A percentile compares a stretch with the other conserved stretches of the same genome.
Evolutionary conservation across 2,888 invertebrate genomes (phyloP).

Genomic region (Oxycera nigricornis): DNA sequence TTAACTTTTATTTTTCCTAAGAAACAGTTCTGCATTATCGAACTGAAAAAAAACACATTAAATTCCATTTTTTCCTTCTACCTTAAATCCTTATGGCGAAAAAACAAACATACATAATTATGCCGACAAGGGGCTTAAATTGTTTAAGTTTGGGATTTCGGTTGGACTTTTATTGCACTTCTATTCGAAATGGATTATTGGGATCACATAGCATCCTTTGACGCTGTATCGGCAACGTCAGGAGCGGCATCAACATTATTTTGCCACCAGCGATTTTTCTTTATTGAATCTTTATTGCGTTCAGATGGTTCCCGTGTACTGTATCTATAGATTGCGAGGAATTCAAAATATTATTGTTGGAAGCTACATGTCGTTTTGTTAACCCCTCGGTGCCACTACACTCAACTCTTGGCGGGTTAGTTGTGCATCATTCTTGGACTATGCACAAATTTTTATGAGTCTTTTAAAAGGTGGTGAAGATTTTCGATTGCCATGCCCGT

Average conservation of each 20-base stretch:
- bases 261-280: conserved; percentile 4
- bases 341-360: conserved; percentile 12
- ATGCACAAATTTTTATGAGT: conserved; percentile 15
- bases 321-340: background rate
- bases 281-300: background rate
- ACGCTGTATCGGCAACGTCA: background rate
- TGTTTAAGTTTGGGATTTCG: conserved; percentile 19
- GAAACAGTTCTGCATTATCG: background rate
- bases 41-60: background rate
- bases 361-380: background rate
- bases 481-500: background rate
- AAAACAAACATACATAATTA: conserved; percentile 4
- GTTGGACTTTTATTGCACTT: conserved; percentile 11
- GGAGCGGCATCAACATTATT: background rate
- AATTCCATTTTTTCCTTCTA: background rate
- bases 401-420: background rate
- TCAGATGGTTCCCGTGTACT: background rate
- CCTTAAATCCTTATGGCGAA: background rate
- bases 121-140: conserved; percentile 16
- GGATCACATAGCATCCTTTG: conserved; percentile 22
- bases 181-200: conserved; percentile 16
- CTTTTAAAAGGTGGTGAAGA: background rate
- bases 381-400: background rate
- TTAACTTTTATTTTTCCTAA: background rate
- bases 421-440: background rate